Base-by-base conservation (phyloP, 2,888 invertebrate genomes). In the Platycheirus albimanus region DNA sequence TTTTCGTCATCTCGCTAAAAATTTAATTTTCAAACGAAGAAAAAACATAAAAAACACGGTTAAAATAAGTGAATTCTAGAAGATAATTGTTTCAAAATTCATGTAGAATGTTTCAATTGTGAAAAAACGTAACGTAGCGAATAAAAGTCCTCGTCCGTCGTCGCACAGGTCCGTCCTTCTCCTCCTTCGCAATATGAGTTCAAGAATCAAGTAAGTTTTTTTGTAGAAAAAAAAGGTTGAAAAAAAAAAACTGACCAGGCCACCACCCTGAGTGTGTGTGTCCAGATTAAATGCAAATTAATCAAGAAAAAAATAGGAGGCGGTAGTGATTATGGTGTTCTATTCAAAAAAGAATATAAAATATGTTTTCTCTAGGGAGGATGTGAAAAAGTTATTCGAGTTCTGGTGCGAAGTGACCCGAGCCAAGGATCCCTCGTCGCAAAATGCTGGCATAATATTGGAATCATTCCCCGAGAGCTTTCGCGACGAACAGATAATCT, bases 401-500 rank as follows among this genome's bases (percentile, higher is more conserved):
- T 91, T 89, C 86, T 91, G 91, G 91, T 91, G 91, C 86, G 91
- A 91, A 86, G 87, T 91, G 38, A 85, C 88, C 72, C 87, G 87
- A 83, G 86, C 86, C 71, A 86, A 87, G 70, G 85, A 85, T 70
- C 75, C 70, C 8, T 61, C 72, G 17, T 75, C 83, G 49, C 85
- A 86, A 41, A 86, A 88, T 20, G 85, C 88, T 85, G 90, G 90
- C 49, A 83, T 95, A 91, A 95, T 97, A 87, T 91, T 96, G 52
- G 96, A 95, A 90, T 96, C 96, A 90, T 98, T 95, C 91, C 98
- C 98, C 49, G 95, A 95, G 86, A 93, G 93, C 77, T 97, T 95
- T 90, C 94, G 93, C 88, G 96, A 97, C 91, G 94, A 95, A 90
- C 96, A 96, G 90, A 95, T 97, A 86, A 92, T 98, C 74, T 95